phyloP scores from a whole-genome alignment of 2,113 vertebrate species.

The Ochotona princeps region DNA sequence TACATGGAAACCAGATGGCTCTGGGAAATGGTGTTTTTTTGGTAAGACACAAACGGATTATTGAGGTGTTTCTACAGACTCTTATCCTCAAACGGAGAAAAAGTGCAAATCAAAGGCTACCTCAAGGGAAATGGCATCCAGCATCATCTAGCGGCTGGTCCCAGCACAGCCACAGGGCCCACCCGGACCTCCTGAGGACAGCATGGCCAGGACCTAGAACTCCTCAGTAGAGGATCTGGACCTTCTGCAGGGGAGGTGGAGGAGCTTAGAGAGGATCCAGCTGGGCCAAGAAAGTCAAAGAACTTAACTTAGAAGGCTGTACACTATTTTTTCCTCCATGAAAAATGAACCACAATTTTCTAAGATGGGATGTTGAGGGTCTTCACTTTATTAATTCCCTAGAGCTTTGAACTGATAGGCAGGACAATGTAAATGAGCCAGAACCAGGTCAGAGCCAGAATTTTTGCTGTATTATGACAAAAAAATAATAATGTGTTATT shows the following conservation, averaged over 20 bases:
- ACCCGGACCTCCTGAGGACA: neutral
- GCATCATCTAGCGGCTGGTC: conserved; percentile 54
- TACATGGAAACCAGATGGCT: conserved; percentile 89
- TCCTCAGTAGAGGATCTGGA: neutral
- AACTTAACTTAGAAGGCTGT: conserved; percentile 78
- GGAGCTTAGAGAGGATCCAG: conserved; percentile 63
- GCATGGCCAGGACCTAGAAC: rapidly evolving
- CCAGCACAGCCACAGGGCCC: neutral
- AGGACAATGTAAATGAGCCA: conserved; percentile 85
- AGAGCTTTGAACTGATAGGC: conserved; percentile 84
- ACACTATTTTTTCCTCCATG: conserved; percentile 72
- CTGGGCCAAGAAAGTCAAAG: conserved; percentile 73
- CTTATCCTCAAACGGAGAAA: conserved; percentile 73
- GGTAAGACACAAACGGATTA: conserved; percentile 68
- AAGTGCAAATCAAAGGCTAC: conserved; percentile 64
- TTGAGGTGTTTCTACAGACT: conserved; percentile 77
- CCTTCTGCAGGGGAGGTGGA: conserved; percentile 21
- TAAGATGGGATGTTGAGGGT: conserved; percentile 81
- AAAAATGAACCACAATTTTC: conserved; percentile 81
- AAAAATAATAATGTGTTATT: conserved; percentile 82
- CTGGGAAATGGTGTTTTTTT: conserved; percentile 71
- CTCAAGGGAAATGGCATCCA: conserved; percentile 55
- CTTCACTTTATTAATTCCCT: conserved; percentile 83
- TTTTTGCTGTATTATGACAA: conserved; percentile 82
- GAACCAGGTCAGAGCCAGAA: conserved; percentile 82